Percentiles rank a stretch among this genome's conserved stretches.
Conservation (phyloP, 2,888 invertebrate genomes). For the Tridacna crocea region DNA sequence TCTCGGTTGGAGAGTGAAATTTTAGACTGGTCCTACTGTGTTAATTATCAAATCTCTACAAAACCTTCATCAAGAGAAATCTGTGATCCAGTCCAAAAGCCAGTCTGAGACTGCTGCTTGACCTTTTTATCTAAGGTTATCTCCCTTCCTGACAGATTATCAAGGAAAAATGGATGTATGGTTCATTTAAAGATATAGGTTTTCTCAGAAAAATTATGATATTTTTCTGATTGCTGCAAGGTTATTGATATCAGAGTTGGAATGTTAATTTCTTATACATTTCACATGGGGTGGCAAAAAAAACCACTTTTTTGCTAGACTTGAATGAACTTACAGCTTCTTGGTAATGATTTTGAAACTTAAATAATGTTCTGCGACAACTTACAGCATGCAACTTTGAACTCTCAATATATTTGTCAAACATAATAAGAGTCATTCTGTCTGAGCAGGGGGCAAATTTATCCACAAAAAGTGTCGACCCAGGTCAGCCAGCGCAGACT, state of each 20-base stretch:
- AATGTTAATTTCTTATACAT: constrained; percentile 10
- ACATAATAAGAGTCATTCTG: too few relatives aligned
- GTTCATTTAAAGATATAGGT: constrained; percentile 47
- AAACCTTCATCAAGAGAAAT: constrained; percentile 52
- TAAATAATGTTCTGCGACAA: too few relatives aligned
- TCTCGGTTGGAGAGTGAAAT: constrained; percentile 36
- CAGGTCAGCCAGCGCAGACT: too few relatives aligned
- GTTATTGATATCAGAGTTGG: constrained; percentile 1
- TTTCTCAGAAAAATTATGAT: constrained; percentile 41
- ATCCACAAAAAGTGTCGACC: too few relatives aligned
- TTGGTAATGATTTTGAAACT: too few relatives aligned
- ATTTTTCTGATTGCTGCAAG: background rate
- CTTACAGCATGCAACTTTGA: too few relatives aligned
- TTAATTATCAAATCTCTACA: constrained; percentile 48
- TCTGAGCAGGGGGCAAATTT: too few relatives aligned
- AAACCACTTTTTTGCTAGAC: background rate
- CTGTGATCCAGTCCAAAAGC: constrained; percentile 40
- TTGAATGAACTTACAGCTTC: too few relatives aligned
- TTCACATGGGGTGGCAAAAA: background rate
- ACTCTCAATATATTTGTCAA: too few relatives aligned
- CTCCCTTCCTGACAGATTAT: constrained; percentile 54
- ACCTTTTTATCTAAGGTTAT: constrained; percentile 51
- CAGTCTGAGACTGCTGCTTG: constrained; percentile 31
- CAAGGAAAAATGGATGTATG: constrained; percentile 52
- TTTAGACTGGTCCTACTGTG: constrained; percentile 50